Evolutionary conservation across 2,888 invertebrate species (phyloP).

Genomic region (Gymnosoma rotundatum): DNA sequence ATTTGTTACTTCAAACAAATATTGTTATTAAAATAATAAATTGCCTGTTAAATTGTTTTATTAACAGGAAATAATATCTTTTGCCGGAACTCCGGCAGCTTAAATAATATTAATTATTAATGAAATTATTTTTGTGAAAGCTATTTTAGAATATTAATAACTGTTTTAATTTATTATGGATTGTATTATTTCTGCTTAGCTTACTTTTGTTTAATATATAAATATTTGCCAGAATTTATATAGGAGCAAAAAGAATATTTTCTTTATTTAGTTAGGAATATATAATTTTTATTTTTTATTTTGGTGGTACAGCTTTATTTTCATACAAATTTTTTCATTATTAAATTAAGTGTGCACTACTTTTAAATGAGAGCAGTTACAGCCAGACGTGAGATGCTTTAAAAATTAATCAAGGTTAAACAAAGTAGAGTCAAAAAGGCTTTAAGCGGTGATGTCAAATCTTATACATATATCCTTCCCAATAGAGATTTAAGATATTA

Average conservation of each 20-base stretch:
- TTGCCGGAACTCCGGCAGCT: background rate
- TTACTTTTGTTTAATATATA: no score
- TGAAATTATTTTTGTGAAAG: no score
- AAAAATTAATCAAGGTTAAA: background rate
- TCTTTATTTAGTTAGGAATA: no score
- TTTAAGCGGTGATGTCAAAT: no score
- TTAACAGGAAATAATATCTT: background rate
- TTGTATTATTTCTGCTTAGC: no score
- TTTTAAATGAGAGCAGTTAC: slow-evolving; percentile 59
- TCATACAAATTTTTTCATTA: background rate
- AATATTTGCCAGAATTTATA: no score
- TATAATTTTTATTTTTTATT: background rate
- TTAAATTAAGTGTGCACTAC: slow-evolving; percentile 39
- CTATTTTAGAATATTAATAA: background rate
- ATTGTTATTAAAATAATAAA: background rate
- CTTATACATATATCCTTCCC: no score
- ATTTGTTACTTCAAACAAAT: background rate
- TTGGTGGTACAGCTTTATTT: slow-evolving; percentile 3
- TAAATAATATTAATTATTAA: no score
- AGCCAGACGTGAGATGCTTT: slow-evolving; percentile 47
- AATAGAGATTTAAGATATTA: no score
- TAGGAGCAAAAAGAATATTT: no score
- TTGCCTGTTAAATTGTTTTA: background rate
- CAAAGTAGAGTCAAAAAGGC: no score
- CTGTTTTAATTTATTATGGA: background rate